These are phyloP conservation scores for Dryadula phaetusa DNA, from an alignment of 2,888 invertebrate genomes.

Conservation along the genomic window DNA sequence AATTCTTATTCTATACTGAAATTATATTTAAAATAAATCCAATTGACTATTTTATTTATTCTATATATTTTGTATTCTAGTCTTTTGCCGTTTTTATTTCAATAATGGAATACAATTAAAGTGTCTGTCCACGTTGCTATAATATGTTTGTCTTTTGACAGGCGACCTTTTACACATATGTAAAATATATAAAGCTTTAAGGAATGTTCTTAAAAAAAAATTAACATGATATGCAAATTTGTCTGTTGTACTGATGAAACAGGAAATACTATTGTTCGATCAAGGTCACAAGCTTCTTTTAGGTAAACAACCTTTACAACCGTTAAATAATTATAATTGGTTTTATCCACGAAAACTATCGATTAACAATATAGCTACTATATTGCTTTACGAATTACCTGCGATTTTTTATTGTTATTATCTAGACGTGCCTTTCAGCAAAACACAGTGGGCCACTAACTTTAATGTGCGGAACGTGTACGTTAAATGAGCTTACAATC, in stretches of 20 bases:
- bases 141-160: too few relatives aligned
- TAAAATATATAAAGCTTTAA: neutral
- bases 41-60: too few relatives aligned
- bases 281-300: conserved; percentile 24
- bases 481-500: neutral
- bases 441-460: neutral
- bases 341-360: conserved; percentile 26
- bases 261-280: conserved; percentile 14
- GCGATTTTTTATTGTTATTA: conserved; percentile 11
- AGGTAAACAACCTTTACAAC: conserved; percentile 24
- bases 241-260: conserved; percentile 13
- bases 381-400: neutral
- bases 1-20: too few relatives aligned
- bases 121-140: too few relatives aligned
- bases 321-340: conserved; percentile 26
- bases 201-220: conserved; percentile 4
- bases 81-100: too few relatives aligned
- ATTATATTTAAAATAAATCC: too few relatives aligned
- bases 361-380: conserved; percentile 5
- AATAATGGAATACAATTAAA: too few relatives aligned
- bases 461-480: conserved; percentile 9
- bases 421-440: conserved; percentile 2
- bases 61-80: too few relatives aligned
- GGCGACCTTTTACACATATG: too few relatives aligned
- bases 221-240: conserved; percentile 4